Evolutionary conservation across 2,113 vertebrate genomes (phyloP), one percentile per base, ranked within the genome.

Genomic region (Apistogramma diplotaenia): DNA sequence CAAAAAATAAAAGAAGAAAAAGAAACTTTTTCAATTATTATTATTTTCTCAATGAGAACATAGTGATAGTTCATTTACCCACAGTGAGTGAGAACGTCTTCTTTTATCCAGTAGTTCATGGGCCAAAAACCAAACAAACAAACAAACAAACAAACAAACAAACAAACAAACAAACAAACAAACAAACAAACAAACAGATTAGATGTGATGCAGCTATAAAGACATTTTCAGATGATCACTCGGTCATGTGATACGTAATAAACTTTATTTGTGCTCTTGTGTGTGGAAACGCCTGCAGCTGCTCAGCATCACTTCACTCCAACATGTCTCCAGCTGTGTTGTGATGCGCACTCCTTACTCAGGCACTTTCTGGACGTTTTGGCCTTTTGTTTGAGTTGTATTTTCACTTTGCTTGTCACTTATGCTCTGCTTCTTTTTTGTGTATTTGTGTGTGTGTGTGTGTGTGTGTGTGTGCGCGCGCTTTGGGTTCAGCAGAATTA

Each of bases 311-410:
- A 70, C 46, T 79, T 73, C 13, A 70, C 59, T 56, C 67, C 46
- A 5, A 46, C 40, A 74, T 58, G 49, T 79, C 62, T 83, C 61
- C 79, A 73, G 77, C 56, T 88, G 71, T 57, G 61, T 58, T 40
- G 1, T 71, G 43, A 27, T 57, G 35, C 82, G 21, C 51, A 51
- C 54, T 74, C 31, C 49, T 71, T 59, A 29, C 6, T 16, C 21
- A 53, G 62, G 31, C 79, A 58, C 59, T 83, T 72, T 82, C 72
- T 54, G 23, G 79, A 74, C 25, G 49, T 56, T 19, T 4, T 71
- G 51, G 56, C 40, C 29, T 76, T 84, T 88, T 73, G 57, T 72
- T 27, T 21, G n/a, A 78, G 46, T 76, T 54, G 37, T 19, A 1
- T 37, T 76, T 70, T 43, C 10, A 19, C 60, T 65, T 78, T 83